Percentiles rank a stretch among this genome's conserved stretches.
Evolutionary conservation across 2,797 vertebrate species (phyloP).

Genomic region (Leuciscus waleckii): DNA sequence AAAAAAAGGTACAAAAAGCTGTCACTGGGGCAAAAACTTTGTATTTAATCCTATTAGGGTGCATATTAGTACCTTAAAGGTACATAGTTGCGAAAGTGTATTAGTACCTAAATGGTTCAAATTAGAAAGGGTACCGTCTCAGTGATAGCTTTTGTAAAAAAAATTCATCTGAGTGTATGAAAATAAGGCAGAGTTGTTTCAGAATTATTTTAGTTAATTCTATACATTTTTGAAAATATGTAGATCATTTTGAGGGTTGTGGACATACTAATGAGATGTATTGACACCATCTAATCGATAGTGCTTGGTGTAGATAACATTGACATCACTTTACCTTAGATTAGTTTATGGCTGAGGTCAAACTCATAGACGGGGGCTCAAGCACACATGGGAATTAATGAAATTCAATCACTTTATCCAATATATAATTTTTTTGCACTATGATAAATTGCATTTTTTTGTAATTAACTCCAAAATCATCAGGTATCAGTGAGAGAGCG

Average conservation of each 20-base stretch:
- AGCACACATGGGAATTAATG: background rate
- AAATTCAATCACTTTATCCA: background rate
- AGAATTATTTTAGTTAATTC: background rate
- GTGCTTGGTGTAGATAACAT: background rate
- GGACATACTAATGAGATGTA: background rate
- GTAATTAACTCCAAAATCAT: background rate
- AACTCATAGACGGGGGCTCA: background rate
- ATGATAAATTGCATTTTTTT: background rate
- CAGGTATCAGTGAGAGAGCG: background rate
- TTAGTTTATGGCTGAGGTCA: slow-evolving; percentile 5
- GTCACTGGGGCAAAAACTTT: background rate
- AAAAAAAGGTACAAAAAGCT: background rate
- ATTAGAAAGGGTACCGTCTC: background rate
- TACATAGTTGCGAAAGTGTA: too few relatives aligned
- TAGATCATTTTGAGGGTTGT: background rate
- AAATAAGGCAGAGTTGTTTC: background rate
- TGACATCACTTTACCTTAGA: background rate
- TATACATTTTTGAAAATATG: background rate
- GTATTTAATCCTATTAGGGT: background rate
- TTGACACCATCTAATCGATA: background rate
- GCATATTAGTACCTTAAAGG: background rate
- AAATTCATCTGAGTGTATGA: background rate
- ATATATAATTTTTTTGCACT: background rate
- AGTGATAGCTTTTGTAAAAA: background rate
- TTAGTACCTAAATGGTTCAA: background rate